Evolutionary conservation across 2,113 vertebrate species (phyloP), one percentile per base, ranked within the genome.

Genomic region (Thymallus thymallus): DNA sequence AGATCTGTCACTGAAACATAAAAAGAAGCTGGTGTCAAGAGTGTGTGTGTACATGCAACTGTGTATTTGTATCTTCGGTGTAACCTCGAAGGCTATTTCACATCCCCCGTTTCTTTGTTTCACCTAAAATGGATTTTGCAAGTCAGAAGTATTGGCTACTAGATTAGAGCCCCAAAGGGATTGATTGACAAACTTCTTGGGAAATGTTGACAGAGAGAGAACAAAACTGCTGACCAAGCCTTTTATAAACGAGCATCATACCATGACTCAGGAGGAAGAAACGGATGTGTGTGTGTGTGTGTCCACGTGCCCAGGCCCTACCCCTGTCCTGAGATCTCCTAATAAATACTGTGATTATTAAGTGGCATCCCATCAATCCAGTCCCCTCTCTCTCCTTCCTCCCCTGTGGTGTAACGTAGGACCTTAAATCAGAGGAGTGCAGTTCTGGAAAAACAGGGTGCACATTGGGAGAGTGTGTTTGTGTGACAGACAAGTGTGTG

Each of bases 341-440:
- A 82, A 90, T 80, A 55, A 82, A 85, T 80, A 77, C 82, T 79
- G 82, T 84, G 85, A 90, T 88, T 86, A 87, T 88, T 88, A 10
- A 41, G 65, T 22, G 69, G 76, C 65, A 35, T 10, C 62, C 69
- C 14, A 32, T 56, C 67, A 56, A 3, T 45, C 63, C 16, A 51
- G 20, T n/a, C 60, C 32, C 58, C 58, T 10, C 3, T 56, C 45
- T 20, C 29, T 64, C 13, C 29, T 32, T 23, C 68, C 75, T 71
- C 32, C 12, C 3, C 67, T 46, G 12, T 4, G 48, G 16, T 73
- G 73, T 46, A 69, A 69, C 66, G 20, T 46, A 48, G 56, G 41
- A 22, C 46, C 70, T 80, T 71, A 30, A 71, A 67, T 71, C 62
- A 29, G 10, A 5, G 41, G 20, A 26, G 48, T 2, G 26, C 45